phyloP scores from a whole-genome alignment of 2,797 vertebrate species.

The Poecilia velifera region DNA sequence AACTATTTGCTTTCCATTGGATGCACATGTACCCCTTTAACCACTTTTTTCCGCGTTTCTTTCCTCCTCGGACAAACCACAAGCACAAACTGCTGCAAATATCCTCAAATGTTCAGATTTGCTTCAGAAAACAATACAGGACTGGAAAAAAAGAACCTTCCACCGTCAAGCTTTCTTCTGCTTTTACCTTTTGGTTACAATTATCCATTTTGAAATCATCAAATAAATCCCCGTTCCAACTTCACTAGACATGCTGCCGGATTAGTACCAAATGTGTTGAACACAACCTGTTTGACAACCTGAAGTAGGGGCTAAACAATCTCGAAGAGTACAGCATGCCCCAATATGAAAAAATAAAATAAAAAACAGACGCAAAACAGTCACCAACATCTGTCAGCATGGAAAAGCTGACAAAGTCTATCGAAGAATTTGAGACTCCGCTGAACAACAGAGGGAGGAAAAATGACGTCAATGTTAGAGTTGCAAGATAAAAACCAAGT shows the following conservation, averaged over 20 bases:
- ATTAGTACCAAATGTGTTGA: not conserved
- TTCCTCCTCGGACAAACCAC: constrained; percentile 19
- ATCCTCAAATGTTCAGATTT: constrained; percentile 26
- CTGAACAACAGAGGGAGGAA: not conserved
- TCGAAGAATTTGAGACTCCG: not conserved
- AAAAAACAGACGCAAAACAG: not conserved
- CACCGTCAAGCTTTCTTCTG: not conserved
- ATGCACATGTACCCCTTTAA: constrained; percentile 71
- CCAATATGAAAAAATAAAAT: not conserved
- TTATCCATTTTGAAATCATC: not conserved
- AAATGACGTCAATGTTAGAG: not conserved
- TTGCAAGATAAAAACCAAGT: not conserved
- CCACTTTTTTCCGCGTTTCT: constrained; percentile 9
- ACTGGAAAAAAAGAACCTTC: not conserved
- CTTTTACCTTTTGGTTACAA: not conserved
- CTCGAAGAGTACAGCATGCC: not conserved
- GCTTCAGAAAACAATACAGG: not conserved
- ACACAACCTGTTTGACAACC: not conserved
- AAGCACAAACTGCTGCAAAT: constrained; percentile 30
- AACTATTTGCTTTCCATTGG: constrained; percentile 73
- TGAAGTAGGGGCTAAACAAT: not conserved
- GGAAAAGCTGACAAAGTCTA: not conserved
- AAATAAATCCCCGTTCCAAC: not conserved
- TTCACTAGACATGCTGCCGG: not conserved
- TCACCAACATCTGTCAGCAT: not conserved